These are phyloP conservation scores for Hemithea aestivaria DNA, from an alignment of 2,888 invertebrate species.

Conservation along the genomic window DNA sequence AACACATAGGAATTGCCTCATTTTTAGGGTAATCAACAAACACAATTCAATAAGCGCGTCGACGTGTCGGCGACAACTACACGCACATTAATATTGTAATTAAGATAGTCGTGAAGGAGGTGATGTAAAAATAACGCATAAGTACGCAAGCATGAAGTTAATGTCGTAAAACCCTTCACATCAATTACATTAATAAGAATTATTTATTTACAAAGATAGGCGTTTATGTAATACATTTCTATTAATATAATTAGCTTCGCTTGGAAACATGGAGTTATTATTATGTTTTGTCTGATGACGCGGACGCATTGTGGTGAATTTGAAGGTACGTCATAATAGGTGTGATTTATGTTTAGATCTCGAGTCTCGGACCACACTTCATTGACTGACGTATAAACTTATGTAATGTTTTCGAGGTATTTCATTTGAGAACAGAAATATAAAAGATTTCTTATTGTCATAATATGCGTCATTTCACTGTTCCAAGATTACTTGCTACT, in stretches of 20 bases:
- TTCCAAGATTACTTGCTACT: background rate
- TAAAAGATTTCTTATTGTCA: conserved; percentile 3
- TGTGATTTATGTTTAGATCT: conserved; percentile 32
- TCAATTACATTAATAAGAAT: conserved; percentile 22
- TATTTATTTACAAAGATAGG: too few species aligned
- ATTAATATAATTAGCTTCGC: conserved; percentile 20
- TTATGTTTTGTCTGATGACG: conserved; percentile 19
- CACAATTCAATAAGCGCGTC: conserved; percentile 20
- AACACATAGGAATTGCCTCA: conserved; percentile 28
- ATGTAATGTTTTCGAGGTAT: conserved; percentile 19
- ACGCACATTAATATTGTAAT: conserved; percentile 25
- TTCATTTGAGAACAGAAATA: conserved; percentile 1
- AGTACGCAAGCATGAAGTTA: conserved; percentile 12
- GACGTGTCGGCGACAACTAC: conserved; percentile 8
- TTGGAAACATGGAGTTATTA: conserved; percentile 23
- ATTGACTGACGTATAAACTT: conserved; percentile 26
- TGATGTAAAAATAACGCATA: conserved; percentile 19
- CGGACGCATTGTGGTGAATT: conserved; percentile 11
- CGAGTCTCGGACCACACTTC: conserved; percentile 8
- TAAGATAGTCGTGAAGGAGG: conserved; percentile 23
- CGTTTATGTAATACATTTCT: too few species aligned
- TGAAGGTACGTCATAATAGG: conserved; percentile 22
- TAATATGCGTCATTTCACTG: conserved; percentile 3
- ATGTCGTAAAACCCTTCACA: conserved; percentile 28
- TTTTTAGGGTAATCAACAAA: conserved; percentile 24